Base-by-base conservation (phyloP, 2,888 invertebrate genomes). In the Mimumesa dahlbomi region DNA sequence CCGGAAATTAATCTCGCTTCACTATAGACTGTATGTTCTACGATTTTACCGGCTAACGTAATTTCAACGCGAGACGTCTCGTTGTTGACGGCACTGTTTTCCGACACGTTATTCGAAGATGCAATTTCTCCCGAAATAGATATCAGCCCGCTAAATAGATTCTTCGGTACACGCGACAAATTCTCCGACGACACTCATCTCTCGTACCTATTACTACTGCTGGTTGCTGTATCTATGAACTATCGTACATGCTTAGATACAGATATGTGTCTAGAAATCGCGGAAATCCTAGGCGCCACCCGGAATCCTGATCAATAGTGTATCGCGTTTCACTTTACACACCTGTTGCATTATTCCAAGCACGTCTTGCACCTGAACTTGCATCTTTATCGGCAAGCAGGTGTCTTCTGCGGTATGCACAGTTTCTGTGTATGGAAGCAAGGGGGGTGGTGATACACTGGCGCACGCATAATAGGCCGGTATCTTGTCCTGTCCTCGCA, bases 401-500 rank as follows among this genome's bases (percentile, higher is more conserved):
- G n/a, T n/a, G n/a, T n/a, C n/a, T n/a, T n/a, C n/a, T n/a, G n/a
- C n/a, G n/a, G n/a, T n/a, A n/a, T n/a, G n/a, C n/a, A n/a, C n/a
- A n/a, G n/a, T n/a, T n/a, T n/a, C n/a, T n/a, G n/a, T n/a, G n/a
- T n/a, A n/a, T n/a, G 14, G 25, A n/a, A 46, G 13, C 22, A 6
- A 22, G 9, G 18, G 25, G 22, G 54, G 43, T 43, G 25, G 25
- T 38, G 63, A 72, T 56, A 63, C 72, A 50, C 42, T 43, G 68
- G 18, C 53, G 62, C 64, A 73, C 68, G 67, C 75, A 80, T 79
- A 79, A 79, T 79, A 80, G 80, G 71, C 77, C 79, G 75, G 80
- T 86, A 83, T 88, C 88, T 89, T 84, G 87, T 87, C 87, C 87
- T 88, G 89, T 88, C 89, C 89, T 89, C 89, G 88, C 87, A 88